Base-by-base conservation (phyloP, 2,797 vertebrate species). In the Buphagus erythrorhynchus region DNA sequence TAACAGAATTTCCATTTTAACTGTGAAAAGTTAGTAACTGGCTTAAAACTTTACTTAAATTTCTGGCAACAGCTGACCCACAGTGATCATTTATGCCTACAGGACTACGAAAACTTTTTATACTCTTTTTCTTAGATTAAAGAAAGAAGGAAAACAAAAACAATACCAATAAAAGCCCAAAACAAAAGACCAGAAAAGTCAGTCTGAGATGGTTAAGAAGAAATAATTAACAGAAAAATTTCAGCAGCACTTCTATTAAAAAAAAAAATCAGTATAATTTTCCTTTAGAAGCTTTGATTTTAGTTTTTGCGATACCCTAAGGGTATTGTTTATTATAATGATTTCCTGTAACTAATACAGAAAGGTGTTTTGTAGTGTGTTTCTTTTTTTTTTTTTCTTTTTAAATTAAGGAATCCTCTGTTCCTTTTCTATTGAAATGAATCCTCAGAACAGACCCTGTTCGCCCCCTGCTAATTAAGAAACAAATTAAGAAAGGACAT, bases 1-100 rank as follows among this genome's bases (percentile, higher is more conserved):
- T 11, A 73, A 75, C 18, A 49, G 18, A 77, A 72, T 65, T 90
- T 85, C 24, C 21, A 38, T 79, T 87, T 85, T 65, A 65, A 52
- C 35, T 35, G 42, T 42, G 16, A 61, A 69, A 78, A 61, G 5
- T n/a, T 67, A 77, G 4, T 15, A 72, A 55, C 16, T 31, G 9
- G 5, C 9, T 81, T 65, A 75, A 90, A 75, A 65, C 19, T 8
- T 61, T 35, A 82, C 52, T 66, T 35, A 74, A 84, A 83, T 7
- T 19, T 78, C 46, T 65, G 58, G 18, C 26, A 79, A 29, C 19
- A 58, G 46, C 13, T 91, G 54, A 73, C 8, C 19, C 26, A 45
- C 16, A 45, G 26, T 19, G 16, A 35, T 49, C 13, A 72, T 52
- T 87, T 67, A 28, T 67, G 31, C 14, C 8, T 5, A 3, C 17